Evolutionary conservation across 2,797 vertebrate genomes (phyloP).

Genomic region (Toxotes lorentzi): DNA sequence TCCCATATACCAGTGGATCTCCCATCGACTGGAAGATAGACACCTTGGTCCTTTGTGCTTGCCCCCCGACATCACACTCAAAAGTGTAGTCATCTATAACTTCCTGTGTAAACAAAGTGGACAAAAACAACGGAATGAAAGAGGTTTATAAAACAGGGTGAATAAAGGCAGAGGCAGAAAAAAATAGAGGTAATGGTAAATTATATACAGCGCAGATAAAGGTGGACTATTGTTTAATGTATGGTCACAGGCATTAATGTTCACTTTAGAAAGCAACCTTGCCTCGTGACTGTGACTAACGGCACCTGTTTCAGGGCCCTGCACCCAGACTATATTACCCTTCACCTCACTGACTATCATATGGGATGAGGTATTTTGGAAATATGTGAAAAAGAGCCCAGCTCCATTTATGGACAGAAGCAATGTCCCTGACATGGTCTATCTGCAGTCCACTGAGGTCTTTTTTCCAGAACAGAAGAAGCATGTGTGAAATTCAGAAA

Average conservation of each 20-base stretch:
- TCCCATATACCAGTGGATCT: slow-evolving; percentile 96
- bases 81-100: slow-evolving; percentile 96
- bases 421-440: not conserved
- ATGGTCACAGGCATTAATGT: not conserved
- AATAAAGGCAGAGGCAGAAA: not conserved
- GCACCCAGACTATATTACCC: not conserved
- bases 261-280: not conserved
- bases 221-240: not conserved
- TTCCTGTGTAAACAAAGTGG: slow-evolving; percentile 84
- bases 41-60: slow-evolving; percentile 94
- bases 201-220: not conserved
- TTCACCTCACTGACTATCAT: slow-evolving; percentile 1
- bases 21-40: slow-evolving; percentile 96
- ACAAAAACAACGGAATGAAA: not conserved
- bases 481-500: slow-evolving; percentile 23
- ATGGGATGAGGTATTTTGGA: slow-evolving; percentile 14
- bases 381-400: slow-evolving; percentile 10
- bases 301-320: not conserved
- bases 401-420: slow-evolving; percentile 22
- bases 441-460: not conserved
- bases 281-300: not conserved
- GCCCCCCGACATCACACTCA: slow-evolving; percentile 95
- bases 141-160: not conserved
- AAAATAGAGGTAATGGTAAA: not conserved
- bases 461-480: not conserved